Percentiles rank a stretch among this genome's conserved stretches.
Conservation (phyloP, 64 coral and sea anemone genomes). For the Astreopora myriophthalma region DNA sequence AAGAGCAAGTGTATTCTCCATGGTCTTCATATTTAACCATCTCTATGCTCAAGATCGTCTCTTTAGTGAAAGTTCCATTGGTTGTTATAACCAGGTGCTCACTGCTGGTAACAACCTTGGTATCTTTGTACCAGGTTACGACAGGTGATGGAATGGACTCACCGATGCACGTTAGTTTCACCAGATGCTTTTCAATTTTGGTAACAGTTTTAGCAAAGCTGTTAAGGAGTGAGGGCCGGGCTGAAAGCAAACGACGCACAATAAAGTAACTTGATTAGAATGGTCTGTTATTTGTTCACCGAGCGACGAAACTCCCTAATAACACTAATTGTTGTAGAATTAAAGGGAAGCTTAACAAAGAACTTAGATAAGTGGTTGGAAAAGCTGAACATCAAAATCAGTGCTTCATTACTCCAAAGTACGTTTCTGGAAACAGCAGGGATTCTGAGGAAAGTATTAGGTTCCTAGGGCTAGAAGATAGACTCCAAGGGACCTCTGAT, state of each 20-base stretch:
- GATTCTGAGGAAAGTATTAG: no score
- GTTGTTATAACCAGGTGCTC: neutral
- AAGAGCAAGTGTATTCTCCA: constrained; percentile 11
- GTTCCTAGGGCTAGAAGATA: no score
- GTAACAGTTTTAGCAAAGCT: neutral
- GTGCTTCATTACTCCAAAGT: no score
- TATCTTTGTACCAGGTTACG: neutral
- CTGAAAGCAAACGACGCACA: neutral
- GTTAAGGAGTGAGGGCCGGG: neutral
- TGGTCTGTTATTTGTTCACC: no score
- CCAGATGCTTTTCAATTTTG: neutral
- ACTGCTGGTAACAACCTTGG: neutral
- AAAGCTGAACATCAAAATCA: no score
- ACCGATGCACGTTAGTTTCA: neutral
- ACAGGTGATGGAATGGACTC: constrained; percentile 31
- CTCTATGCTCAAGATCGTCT: neutral
- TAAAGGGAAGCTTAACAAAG: no score
- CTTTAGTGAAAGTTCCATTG: neutral
- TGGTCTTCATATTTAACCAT: neutral
- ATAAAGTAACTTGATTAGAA: no score
- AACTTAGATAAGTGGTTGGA: no score
- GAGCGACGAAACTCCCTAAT: no score
- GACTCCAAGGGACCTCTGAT: no score
- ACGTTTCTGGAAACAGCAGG: no score
- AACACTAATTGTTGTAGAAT: no score